Conservation (phyloP, 2,888 invertebrate genomes). For the Nephrotoma appendiculata region DNA sequence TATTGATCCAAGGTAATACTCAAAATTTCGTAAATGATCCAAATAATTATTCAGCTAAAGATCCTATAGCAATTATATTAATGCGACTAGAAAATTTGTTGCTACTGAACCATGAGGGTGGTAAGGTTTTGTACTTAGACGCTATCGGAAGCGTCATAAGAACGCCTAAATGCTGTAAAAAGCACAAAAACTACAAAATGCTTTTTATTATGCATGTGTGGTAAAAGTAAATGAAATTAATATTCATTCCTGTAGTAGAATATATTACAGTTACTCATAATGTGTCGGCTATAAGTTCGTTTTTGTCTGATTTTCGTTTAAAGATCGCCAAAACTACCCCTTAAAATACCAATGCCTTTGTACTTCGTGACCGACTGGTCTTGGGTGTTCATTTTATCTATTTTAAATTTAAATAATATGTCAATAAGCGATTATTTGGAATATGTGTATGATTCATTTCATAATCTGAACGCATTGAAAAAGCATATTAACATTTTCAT, state of each 20-base stretch:
- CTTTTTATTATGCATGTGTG: background rate
- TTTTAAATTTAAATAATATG: background rate
- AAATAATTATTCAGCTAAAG: no score
- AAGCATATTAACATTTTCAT: background rate
- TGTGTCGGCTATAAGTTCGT: background rate
- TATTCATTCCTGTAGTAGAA: background rate
- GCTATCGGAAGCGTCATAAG: no score
- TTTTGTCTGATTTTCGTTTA: background rate
- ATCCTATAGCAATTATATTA: no score
- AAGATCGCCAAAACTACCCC: background rate
- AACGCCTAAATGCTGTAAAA: no score
- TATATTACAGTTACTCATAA: background rate
- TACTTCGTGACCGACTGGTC: background rate
- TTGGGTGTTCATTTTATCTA: background rate
- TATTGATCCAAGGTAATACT: background rate
- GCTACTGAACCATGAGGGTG: background rate
- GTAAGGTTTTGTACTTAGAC: background rate
- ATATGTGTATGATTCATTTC: background rate
- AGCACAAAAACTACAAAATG: background rate
- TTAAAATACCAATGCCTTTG: background rate
- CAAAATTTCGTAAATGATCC: background rate
- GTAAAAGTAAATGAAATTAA: background rate
- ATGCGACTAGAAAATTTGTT: background rate
- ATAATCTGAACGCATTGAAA: background rate
- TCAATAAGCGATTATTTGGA: background rate